phyloP scores from a whole-genome alignment of 1,140 invertebrate species.

The Zaprionus nigranus region DNA sequence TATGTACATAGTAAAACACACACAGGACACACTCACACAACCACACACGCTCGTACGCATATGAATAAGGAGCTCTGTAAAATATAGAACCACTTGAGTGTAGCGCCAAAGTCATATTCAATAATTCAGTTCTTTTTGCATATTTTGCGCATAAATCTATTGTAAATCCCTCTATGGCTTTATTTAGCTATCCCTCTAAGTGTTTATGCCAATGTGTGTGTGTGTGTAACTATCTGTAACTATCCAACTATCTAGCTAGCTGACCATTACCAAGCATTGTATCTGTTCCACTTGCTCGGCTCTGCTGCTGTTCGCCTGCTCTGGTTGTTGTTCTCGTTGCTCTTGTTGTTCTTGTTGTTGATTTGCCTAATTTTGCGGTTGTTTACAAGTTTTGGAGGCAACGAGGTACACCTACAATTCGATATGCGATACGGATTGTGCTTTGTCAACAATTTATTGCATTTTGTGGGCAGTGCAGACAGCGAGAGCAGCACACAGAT shows the following conservation, averaged over 20 bases:
- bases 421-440: conserved; percentile 35
- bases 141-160: conserved; percentile 42
- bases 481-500: conserved; percentile 26
- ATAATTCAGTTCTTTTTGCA: conserved; percentile 31
- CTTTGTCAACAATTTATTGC: conserved; percentile 72
- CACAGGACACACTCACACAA: neutral
- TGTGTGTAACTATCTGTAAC: conserved; percentile 31
- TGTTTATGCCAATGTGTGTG: conserved; percentile 13
- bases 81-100: neutral
- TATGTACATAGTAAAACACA: neutral
- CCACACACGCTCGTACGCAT: neutral
- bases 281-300: conserved; percentile 60
- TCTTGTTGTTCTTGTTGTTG: conserved; percentile 55
- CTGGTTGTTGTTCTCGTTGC: conserved; percentile 26
- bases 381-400: conserved; percentile 66
- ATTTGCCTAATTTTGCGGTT: conserved; percentile 76
- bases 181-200: conserved; percentile 37
- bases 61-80: neutral
- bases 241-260: conserved; percentile 29
- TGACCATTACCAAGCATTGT: conserved; percentile 19
- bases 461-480: conserved; percentile 77
- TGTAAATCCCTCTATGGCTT: conserved; percentile 45
- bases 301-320: conserved; percentile 25
- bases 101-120: conserved; percentile 27
- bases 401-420: conserved; percentile 74